These are phyloP conservation scores for Bucco capensis DNA, from an alignment of 2,113 vertebrate species.

Conservation along the genomic window DNA sequence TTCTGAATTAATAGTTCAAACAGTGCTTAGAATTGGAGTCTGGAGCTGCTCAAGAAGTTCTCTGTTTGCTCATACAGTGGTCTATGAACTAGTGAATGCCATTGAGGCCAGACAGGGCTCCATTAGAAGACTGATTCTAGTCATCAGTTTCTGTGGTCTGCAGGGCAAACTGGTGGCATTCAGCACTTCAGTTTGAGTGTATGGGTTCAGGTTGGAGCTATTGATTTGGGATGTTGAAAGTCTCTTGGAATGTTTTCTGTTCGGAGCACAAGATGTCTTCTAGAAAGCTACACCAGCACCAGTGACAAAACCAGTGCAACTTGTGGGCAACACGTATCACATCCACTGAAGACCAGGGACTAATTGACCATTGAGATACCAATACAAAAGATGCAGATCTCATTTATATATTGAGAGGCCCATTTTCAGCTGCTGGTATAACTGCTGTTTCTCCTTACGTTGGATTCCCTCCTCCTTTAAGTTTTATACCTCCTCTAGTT, in stretches of 20 bases:
- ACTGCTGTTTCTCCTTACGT: not conserved
- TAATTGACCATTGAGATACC: not conserved
- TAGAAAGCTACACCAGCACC: not conserved
- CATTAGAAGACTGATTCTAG: not conserved
- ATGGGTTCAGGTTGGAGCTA: not conserved
- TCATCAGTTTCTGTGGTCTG: not conserved
- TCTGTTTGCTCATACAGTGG: not conserved
- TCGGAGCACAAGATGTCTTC: not conserved
- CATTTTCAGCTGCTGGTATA: not conserved
- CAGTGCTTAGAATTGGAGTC: not conserved
- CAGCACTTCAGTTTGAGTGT: not conserved
- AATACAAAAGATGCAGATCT: not conserved
- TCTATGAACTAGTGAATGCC: not conserved
- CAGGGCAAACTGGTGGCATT: not conserved
- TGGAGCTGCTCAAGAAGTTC: not conserved
- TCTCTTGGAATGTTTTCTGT: not conserved
- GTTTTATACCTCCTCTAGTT: not conserved
- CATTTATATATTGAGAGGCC: not conserved
- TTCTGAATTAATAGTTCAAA: not conserved
- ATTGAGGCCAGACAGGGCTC: not conserved
- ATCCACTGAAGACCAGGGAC: not conserved
- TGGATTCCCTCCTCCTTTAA: not conserved
- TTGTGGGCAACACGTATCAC: rapidly evolving
- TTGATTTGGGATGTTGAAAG: not conserved
- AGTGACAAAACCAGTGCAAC: not conserved